A percentile compares a stretch with the other conserved stretches of the same genome.
These are phyloP conservation scores for Gymnogyps californianus DNA, from an alignment of 2,113 vertebrate genomes.

Conservation along the genomic window DNA sequence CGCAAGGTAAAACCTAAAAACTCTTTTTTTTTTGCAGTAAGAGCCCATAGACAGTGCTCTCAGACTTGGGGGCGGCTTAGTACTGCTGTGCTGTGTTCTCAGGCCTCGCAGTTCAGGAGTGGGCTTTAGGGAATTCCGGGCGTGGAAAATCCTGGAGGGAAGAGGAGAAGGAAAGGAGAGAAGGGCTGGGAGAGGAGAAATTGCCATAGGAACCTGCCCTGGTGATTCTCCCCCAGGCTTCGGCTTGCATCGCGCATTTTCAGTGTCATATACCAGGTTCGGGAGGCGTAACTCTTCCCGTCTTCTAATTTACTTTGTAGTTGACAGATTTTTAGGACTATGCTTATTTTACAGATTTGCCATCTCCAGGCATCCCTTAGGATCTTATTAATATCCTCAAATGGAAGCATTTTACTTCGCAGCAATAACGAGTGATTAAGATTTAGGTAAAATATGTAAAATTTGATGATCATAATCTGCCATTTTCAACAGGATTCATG, in stretches of 20 bases:
- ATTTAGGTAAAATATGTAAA: not conserved
- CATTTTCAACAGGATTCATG: not conserved
- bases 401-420: not conserved
- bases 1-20: not conserved
- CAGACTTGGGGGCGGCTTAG: accelerated
- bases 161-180: not conserved
- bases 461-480: not conserved
- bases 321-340: not conserved
- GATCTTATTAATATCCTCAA: not conserved
- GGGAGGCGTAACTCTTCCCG: not conserved
- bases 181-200: not conserved
- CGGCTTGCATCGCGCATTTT: accelerated
- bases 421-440: not conserved
- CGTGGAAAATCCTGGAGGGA: not conserved
- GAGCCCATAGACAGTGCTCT: not conserved
- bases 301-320: not conserved
- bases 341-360: not conserved
- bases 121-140: not conserved
- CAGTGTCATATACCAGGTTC: accelerated
- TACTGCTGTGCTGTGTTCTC: not conserved
- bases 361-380: not conserved
- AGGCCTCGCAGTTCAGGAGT: accelerated
- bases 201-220: not conserved
- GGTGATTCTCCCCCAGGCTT: accelerated
- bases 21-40: accelerated